Evolutionary conservation across 2,888 invertebrate genomes (phyloP).

Genomic region (Cecidostiba fungosa): DNA sequence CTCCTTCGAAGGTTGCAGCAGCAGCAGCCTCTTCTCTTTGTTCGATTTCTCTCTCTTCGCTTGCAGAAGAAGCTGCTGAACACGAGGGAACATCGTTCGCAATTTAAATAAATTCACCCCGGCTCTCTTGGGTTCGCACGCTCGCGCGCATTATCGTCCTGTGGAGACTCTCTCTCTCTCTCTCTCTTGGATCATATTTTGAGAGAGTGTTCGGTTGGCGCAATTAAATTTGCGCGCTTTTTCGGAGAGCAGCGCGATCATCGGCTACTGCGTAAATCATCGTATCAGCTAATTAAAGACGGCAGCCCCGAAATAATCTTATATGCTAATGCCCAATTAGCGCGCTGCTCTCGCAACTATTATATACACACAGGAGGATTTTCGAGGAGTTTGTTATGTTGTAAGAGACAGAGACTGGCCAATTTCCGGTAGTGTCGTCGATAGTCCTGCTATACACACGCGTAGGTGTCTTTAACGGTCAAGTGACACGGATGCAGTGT

Average conservation of each 20-base stretch:
- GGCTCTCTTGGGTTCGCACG: slow-evolving; percentile 62
- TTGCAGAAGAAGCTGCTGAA: slow-evolving; percentile 76
- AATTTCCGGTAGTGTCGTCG: slow-evolving; percentile 51
- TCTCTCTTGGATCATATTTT: slow-evolving; percentile 17
- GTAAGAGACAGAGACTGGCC: not conserved
- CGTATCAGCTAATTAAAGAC: not conserved
- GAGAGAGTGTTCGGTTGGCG: not conserved
- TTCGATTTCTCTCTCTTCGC: slow-evolving; percentile 68
- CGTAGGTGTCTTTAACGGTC: slow-evolving; percentile 64
- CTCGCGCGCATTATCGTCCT: slow-evolving; percentile 56
- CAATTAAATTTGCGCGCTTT: not conserved
- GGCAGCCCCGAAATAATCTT: not conserved
- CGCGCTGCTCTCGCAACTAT: slow-evolving; percentile 47
- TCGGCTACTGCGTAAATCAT: not conserved
- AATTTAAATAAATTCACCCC: slow-evolving; percentile 79
- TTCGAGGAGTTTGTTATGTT: not conserved
- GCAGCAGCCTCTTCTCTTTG: slow-evolving; percentile 67
- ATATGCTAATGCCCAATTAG: slow-evolving; percentile 63
- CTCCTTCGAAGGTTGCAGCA: slow-evolving; percentile 61
- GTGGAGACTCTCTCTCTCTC: slow-evolving; percentile 39
- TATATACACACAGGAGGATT: not conserved
- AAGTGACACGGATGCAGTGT: slow-evolving; percentile 68
- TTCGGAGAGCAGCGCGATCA: not conserved
- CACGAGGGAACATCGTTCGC: slow-evolving; percentile 79
- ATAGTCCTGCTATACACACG: not conserved